Evolutionary conservation across 2,113 vertebrate genomes (phyloP).

Genomic region (Fregata magnificens): DNA sequence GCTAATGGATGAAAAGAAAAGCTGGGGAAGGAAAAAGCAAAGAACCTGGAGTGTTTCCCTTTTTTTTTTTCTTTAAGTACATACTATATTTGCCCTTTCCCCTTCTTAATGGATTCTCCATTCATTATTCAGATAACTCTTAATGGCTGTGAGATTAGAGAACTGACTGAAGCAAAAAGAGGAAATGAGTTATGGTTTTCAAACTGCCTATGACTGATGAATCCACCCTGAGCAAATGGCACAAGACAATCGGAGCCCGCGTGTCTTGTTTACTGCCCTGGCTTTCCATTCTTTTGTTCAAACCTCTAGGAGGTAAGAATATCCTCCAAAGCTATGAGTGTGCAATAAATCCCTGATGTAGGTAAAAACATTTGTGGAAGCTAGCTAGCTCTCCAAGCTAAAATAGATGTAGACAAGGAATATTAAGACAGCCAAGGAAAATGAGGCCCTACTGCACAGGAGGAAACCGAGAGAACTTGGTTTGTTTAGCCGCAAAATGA

Average conservation of each 20-base stretch:
- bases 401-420: fast-evolving
- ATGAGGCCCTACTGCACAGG: background rate
- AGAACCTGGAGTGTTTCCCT: background rate
- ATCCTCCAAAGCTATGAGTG: background rate
- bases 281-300: background rate
- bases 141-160: slow-evolving; percentile 27
- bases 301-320: background rate
- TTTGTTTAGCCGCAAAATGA: background rate
- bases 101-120: slow-evolving; percentile 48
- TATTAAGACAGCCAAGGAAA: background rate
- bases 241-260: fast-evolving
- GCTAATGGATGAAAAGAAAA: background rate
- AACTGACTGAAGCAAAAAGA: background rate
- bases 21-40: background rate
- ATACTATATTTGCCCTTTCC: background rate
- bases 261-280: background rate
- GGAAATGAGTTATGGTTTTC: background rate
- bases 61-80: background rate
- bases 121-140: slow-evolving; percentile 60
- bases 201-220: background rate
- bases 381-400: background rate
- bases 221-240: background rate
- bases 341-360: background rate
- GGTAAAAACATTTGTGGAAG: background rate
- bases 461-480: background rate